phyloP scores from a whole-genome alignment of 2,888 invertebrate species.

The Parascotia fuliginaria region DNA sequence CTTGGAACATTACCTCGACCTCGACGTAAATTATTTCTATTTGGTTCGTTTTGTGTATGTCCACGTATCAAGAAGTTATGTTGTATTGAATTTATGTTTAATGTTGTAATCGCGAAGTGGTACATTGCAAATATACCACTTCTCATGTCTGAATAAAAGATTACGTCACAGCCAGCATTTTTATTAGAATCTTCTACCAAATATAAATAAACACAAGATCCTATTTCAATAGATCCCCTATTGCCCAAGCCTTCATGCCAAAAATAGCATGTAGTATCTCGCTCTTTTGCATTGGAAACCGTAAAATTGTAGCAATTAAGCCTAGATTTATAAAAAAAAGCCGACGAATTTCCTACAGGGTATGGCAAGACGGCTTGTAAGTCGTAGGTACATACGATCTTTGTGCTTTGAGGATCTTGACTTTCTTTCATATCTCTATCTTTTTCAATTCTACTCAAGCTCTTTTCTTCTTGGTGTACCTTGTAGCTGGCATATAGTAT shows the following conservation, averaged over 20 bases:
- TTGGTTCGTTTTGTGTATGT: slow-evolving; percentile 14
- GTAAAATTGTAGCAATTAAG: background rate
- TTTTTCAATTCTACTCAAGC: background rate
- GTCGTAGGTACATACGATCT: background rate
- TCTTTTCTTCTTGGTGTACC: slow-evolving; percentile 4
- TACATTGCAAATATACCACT: slow-evolving; percentile 15
- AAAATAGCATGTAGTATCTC: background rate
- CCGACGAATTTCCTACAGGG: too few species aligned
- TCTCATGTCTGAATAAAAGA: background rate
- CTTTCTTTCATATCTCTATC: background rate
- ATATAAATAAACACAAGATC: background rate
- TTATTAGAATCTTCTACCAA: background rate
- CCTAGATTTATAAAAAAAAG: background rate
- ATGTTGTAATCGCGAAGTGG: slow-evolving; percentile 14
- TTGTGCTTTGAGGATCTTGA: background rate
- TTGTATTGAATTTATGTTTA: slow-evolving; percentile 25
- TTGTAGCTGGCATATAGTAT: background rate
- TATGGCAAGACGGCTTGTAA: too few species aligned
- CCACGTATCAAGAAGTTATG: slow-evolving; percentile 36
- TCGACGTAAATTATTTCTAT: slow-evolving; percentile 7
- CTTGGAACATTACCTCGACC: slow-evolving; percentile 11
- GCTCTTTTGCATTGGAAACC: background rate
- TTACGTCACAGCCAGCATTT: background rate
- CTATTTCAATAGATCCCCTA: background rate
- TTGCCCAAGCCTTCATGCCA: background rate